phyloP scores from a whole-genome alignment of 2,888 invertebrate genomes.

The Drymonia ruficornis region DNA sequence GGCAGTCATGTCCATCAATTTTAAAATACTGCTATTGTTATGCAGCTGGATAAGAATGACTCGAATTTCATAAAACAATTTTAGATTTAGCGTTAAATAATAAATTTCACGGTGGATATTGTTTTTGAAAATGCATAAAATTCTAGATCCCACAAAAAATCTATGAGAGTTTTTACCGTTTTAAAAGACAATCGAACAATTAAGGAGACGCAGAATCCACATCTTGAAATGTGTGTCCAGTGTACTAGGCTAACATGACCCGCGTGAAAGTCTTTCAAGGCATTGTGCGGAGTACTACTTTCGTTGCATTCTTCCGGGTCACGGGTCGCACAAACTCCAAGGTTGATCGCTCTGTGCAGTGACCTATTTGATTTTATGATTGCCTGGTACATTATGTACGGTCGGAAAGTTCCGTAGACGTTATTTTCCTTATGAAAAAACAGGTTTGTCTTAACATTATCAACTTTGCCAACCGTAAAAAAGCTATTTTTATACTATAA shows the following conservation, averaged over 20 bases:
- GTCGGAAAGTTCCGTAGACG: constrained; percentile 24
- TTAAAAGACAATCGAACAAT: constrained; percentile 1
- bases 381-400: constrained; percentile 50
- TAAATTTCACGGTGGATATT: not conserved
- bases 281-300: constrained; percentile 63
- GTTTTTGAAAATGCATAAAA: constrained; percentile 2
- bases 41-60: not conserved
- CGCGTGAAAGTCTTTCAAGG: constrained; percentile 60
- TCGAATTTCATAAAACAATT: constrained; percentile 2
- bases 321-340: constrained; percentile 49
- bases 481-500: too few species aligned
- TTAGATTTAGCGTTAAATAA: not conserved
- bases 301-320: constrained; percentile 60
- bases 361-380: constrained; percentile 63
- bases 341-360: constrained; percentile 48
- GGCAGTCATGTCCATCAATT: too few species aligned
- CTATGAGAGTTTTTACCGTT: not conserved
- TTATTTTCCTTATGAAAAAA: constrained; percentile 15
- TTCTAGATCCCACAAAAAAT: not conserved
- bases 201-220: constrained; percentile 16
- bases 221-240: constrained; percentile 19
- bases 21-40: not conserved
- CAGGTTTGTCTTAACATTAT: too few species aligned
- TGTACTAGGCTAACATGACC: constrained; percentile 60
- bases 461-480: too few species aligned